Evolutionary conservation across 2,888 invertebrate genomes (phyloP).

Genomic region (Alsophila aescularia): DNA sequence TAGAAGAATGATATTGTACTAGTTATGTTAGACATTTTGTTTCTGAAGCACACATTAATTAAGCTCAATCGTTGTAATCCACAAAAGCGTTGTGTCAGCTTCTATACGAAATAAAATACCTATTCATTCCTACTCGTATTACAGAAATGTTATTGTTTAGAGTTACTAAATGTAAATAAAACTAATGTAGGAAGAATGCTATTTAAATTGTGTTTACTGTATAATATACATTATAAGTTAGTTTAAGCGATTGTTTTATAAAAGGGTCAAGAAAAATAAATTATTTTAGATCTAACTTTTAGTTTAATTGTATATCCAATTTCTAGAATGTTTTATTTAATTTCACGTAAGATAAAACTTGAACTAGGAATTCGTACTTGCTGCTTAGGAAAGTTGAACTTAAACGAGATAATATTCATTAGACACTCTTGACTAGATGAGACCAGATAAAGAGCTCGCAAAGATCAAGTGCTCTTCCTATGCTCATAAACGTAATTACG

Average conservation of each 20-base stretch:
- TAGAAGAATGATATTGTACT: background rate
- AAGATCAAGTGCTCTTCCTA: conserved; percentile 5
- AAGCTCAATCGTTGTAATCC: background rate
- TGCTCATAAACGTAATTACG: conserved; percentile 4
- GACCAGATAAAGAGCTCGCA: conserved; percentile 1
- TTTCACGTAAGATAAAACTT: background rate
- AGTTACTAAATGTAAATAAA: conserved; percentile 56
- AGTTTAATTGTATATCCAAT: conserved; percentile 6
- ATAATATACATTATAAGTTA: conserved; percentile 67
- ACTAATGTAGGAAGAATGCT: conserved; percentile 63
- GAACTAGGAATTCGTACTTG: background rate
- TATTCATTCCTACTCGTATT: conserved; percentile 36
- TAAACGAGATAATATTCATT: conserved; percentile 6
- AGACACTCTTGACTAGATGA: background rate
- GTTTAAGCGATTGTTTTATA: conserved; percentile 79
- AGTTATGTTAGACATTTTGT: background rate
- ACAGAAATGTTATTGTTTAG: conserved; percentile 59
- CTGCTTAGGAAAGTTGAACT: background rate
- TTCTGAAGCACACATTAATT: background rate
- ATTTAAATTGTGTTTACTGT: conserved; percentile 73
- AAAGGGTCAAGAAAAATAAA: conserved; percentile 77
- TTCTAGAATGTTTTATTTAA: background rate
- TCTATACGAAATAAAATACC: background rate
- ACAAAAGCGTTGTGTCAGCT: background rate
- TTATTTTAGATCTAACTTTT: conserved; percentile 78